Conservation (phyloP, 2,797 vertebrate genomes). For the Silurus lanzhouensis region DNA sequence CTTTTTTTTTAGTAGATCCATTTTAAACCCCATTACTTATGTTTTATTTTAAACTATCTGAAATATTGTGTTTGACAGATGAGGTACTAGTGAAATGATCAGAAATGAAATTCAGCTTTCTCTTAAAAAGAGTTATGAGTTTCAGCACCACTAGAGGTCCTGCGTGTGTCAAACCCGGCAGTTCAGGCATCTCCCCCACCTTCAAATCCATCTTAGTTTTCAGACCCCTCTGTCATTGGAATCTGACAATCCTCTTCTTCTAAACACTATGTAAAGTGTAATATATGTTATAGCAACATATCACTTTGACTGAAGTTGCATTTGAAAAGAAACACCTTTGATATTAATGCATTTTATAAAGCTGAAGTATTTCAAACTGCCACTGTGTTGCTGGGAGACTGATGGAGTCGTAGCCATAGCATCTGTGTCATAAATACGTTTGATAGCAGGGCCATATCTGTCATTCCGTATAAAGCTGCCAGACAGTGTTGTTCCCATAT, state of each 20-base stretch:
- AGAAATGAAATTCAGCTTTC: background rate
- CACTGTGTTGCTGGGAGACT: conserved; percentile 53
- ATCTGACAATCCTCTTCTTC: conserved; percentile 46
- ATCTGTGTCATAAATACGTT: conserved; percentile 44
- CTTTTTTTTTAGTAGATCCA: background rate
- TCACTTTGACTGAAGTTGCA: conserved; percentile 53
- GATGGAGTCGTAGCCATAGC: conserved; percentile 54
- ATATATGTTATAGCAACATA: conserved; percentile 49
- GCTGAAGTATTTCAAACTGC: conserved; percentile 56
- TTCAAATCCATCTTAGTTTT: background rate
- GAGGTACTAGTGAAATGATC: conserved; percentile 2
- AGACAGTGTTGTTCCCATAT: conserved; percentile 47
- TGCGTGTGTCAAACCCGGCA: conserved; percentile 26
- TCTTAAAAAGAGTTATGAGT: background rate
- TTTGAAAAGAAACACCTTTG: conserved; percentile 50
- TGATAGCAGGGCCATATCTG: conserved; percentile 50
- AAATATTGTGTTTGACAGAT: conserved; percentile 28
- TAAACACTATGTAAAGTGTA: conserved; percentile 46
- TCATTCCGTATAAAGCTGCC: conserved; percentile 44
- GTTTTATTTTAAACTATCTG: background rate
- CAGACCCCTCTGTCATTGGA: conserved; percentile 1
- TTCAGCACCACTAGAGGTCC: conserved; percentile 50
- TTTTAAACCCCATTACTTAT: background rate
- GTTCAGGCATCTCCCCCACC: background rate
- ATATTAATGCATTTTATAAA: conserved; percentile 52